Evolutionary conservation across 2,797 vertebrate genomes (phyloP).

Genomic region (Centroberyx gerrardi): DNA sequence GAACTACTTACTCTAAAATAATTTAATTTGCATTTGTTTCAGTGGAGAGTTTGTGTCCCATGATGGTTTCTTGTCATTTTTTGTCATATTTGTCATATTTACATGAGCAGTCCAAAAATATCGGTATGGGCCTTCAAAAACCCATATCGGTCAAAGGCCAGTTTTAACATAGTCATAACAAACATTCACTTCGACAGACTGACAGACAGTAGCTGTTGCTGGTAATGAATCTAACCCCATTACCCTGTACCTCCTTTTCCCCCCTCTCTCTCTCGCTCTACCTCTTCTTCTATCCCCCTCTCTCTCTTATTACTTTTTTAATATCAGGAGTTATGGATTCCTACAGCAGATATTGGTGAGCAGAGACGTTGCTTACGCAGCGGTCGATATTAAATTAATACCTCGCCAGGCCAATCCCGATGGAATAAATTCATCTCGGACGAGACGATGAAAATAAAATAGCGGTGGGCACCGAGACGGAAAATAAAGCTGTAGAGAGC

Average conservation of each 20-base stretch:
- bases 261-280: slow-evolving; percentile 33
- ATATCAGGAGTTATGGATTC: slow-evolving; percentile 77
- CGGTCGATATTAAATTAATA: slow-evolving; percentile 74
- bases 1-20: no score
- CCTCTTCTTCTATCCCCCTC: slow-evolving; percentile 47
- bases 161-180: slow-evolving; percentile 2
- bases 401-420: slow-evolving; percentile 57
- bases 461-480: slow-evolving; percentile 25
- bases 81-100: not conserved
- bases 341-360: slow-evolving; percentile 63
- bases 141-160: not conserved
- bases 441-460: slow-evolving; percentile 51
- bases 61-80: no score
- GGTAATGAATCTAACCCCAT: slow-evolving; percentile 69
- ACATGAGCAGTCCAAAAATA: not conserved
- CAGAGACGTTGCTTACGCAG: slow-evolving; percentile 62
- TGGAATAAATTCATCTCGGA: slow-evolving; percentile 70
- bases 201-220: slow-evolving; percentile 53
- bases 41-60: no score
- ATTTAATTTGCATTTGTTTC: no score
- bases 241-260: slow-evolving; percentile 45
- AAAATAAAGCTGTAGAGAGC: slow-evolving; percentile 31
- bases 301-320: slow-evolving; percentile 77
- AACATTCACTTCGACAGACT: slow-evolving; percentile 25
- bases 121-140: no score